A percentile compares a stretch with the other conserved stretches of the same genome.
Conservation (phyloP, 2,113 vertebrate genomes). For the Hydrolagus affinis region DNA sequence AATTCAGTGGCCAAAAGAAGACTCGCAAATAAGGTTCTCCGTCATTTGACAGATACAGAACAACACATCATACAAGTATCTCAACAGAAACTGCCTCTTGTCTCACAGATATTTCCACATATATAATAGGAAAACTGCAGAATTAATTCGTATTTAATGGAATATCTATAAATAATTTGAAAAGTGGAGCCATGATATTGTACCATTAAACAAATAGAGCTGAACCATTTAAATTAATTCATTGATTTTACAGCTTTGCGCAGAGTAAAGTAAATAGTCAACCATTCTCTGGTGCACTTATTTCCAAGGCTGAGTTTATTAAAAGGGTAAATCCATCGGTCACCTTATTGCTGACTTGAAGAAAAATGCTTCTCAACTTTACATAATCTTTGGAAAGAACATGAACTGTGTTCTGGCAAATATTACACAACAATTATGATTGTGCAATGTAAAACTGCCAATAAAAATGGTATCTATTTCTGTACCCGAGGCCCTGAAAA, state of each 20-base stretch:
- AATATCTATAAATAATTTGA: not conserved
- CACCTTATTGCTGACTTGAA: not conserved
- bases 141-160: not conserved
- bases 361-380: not conserved
- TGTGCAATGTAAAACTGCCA: not conserved
- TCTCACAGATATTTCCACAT: not conserved
- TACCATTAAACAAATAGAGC: not conserved
- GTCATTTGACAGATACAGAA: not conserved
- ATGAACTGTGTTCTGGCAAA: not conserved
- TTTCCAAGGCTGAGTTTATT: not conserved
- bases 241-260: not conserved
- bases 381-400: not conserved
- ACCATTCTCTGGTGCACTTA: not conserved
- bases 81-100: not conserved
- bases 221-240: not conserved
- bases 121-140: too few relatives aligned
- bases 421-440: not conserved
- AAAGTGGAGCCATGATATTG: not conserved
- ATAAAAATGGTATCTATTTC: not conserved
- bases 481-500: not conserved
- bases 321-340: not conserved
- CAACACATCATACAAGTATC: not conserved
- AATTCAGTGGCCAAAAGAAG: not conserved
- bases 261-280: not conserved
- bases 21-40: not conserved